phyloP scores from a whole-genome alignment of 2,113 vertebrate species.

The Pseudonaja textilis region DNA sequence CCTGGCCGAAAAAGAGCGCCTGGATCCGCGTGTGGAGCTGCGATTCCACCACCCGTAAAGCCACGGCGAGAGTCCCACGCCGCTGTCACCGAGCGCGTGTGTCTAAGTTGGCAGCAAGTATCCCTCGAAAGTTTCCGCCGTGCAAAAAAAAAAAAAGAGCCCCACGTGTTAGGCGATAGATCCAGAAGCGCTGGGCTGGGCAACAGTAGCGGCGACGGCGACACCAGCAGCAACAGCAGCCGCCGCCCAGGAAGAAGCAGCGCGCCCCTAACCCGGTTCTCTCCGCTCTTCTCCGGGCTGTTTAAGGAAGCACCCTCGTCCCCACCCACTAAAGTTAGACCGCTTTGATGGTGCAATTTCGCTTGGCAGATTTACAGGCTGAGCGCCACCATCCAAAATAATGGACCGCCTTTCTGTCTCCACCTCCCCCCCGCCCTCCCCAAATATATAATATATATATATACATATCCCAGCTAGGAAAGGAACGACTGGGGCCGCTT shows the following conservation, averaged over 20 bases:
- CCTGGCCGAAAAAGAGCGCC: neutral
- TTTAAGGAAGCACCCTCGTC: slow-evolving; percentile 63
- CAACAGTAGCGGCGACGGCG: neutral
- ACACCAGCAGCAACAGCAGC: rapidly evolving
- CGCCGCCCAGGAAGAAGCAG: slow-evolving; percentile 6
- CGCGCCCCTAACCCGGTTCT: slow-evolving; percentile 12
- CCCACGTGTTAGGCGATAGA: slow-evolving; percentile 52
- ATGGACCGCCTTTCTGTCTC: neutral
- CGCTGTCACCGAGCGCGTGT: slow-evolving; percentile 33
- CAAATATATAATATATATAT: neutral
- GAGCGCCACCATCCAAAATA: neutral
- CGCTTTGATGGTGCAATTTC: slow-evolving; percentile 40
- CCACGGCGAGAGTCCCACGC: neutral
- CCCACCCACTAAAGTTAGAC: slow-evolving; percentile 54
- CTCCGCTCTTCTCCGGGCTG: slow-evolving; percentile 39
- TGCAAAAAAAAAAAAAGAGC: neutral
- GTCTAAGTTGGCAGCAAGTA: slow-evolving; percentile 38
- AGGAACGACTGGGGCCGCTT: neutral
- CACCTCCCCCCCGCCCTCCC: neutral
- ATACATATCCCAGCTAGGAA: neutral
- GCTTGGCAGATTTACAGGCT: slow-evolving; percentile 32
- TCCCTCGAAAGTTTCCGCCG: slow-evolving; percentile 58
- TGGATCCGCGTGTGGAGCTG: neutral
- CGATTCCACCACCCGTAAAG: neutral
- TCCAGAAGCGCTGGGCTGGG: neutral